Conservation (phyloP, 2,113 vertebrate genomes). For the Dromaius novaehollandiae region DNA sequence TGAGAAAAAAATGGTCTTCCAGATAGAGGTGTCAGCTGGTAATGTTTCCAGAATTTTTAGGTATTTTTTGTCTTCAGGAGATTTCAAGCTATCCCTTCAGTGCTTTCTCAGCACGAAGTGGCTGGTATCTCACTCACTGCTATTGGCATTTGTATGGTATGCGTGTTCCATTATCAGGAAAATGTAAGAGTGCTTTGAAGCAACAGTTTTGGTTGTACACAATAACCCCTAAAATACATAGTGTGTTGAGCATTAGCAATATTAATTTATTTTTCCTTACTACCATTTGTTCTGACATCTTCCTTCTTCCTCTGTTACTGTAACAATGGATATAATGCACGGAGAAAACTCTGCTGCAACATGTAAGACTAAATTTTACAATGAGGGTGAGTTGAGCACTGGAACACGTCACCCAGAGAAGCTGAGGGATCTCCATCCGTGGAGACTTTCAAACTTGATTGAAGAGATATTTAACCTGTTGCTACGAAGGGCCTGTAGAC, state of each 20-base stretch:
- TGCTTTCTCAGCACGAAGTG: background rate
- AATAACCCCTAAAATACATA: background rate
- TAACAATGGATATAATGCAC: background rate
- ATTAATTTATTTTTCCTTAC: background rate
- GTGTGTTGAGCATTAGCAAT: background rate
- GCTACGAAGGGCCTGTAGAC: background rate
- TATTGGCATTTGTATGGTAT: background rate
- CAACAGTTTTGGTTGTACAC: background rate
- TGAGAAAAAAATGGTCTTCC: background rate
- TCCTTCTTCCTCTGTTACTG: background rate
- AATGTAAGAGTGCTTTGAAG: background rate
- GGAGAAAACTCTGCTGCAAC: background rate
- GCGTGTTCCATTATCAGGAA: background rate
- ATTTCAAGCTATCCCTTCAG: background rate
- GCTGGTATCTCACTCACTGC: background rate
- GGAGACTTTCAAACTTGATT: background rate
- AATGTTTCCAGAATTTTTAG: background rate
- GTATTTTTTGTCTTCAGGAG: background rate
- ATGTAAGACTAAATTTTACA: background rate
- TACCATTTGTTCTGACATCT: background rate
- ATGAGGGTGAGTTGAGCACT: background rate
- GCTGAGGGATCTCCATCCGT: background rate
- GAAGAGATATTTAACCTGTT: background rate
- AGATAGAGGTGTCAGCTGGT: background rate
- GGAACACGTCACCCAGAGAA: background rate